These are phyloP conservation scores for Ianthella basta DNA, from an alignment of 37 sponge, comb jelly and placozoan species.

Conservation along the genomic window DNA sequence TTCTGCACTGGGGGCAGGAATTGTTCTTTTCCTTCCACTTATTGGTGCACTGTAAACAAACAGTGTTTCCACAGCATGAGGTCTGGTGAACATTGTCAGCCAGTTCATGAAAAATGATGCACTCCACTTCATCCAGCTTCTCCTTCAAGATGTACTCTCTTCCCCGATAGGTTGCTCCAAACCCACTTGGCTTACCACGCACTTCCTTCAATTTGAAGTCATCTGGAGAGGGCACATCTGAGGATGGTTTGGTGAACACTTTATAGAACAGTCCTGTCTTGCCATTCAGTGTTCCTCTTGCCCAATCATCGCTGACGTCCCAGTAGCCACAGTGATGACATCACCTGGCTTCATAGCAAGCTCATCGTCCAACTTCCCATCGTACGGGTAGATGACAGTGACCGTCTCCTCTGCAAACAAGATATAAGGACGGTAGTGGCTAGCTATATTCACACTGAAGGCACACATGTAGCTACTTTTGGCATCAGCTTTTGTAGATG, in stretches of 20 bases:
- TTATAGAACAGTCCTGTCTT: not conserved
- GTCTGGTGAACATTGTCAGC: not conserved
- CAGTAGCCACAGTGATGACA: not conserved
- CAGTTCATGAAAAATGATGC: slow-evolving; percentile 27
- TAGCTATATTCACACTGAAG: too few relatives aligned
- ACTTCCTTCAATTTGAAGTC: not conserved
- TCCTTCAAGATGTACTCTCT: not conserved
- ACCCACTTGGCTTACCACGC: not conserved
- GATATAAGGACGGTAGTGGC: too few relatives aligned
- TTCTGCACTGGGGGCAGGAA: slow-evolving; percentile 6
- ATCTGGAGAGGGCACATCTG: too few relatives aligned
- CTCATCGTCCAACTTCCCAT: slow-evolving; percentile 16
- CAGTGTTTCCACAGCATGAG: slow-evolving; percentile 12
- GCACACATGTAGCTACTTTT: too few relatives aligned
- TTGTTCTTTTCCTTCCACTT: not conserved
- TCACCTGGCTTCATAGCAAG: slow-evolving; percentile 16
- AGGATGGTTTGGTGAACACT: not conserved
- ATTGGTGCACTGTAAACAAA: not conserved
- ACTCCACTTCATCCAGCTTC: slow-evolving; percentile 4
- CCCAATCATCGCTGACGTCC: not conserved
- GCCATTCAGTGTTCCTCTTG: slow-evolving; percentile 1
- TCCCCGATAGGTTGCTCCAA: not conserved
- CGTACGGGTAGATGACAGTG: slow-evolving; percentile 12
- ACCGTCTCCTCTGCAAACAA: not conserved
- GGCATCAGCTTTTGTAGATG: too few relatives aligned